A percentile compares a stretch with the other conserved stretches of the same genome.
Evolutionary conservation across 2,113 vertebrate genomes (phyloP).

Genomic region (Clinocottus analis): DNA sequence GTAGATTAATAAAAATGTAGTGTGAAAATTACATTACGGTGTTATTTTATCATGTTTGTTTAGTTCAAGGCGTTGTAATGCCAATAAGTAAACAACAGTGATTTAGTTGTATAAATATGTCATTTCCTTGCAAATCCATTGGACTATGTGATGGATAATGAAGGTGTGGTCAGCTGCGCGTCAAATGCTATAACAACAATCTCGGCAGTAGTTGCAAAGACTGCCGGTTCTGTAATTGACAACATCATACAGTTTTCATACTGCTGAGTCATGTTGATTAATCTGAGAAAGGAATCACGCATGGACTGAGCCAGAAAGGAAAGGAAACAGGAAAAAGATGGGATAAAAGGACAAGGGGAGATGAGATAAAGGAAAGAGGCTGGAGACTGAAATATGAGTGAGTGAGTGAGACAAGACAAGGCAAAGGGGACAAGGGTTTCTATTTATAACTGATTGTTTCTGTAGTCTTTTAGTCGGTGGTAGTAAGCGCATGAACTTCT

Average conservation of each 20-base stretch:
- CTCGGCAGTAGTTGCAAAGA: neutral
- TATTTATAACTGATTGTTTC: conserved; percentile 80
- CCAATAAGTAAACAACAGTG: neutral
- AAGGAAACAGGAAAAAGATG: conserved; percentile 21
- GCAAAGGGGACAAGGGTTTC: conserved; percentile 33
- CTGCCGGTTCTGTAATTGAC: neutral
- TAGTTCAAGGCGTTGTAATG: neutral
- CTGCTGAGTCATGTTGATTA: conserved; percentile 45
- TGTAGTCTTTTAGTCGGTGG: conserved; percentile 31
- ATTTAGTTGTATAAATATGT: neutral
- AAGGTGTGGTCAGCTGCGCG: conserved; percentile 29
- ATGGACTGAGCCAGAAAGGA: conserved; percentile 25
- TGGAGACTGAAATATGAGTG: conserved; percentile 18
- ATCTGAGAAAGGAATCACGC: conserved; percentile 27
- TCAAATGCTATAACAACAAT: conserved; percentile 17
- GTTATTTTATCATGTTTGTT: neutral
- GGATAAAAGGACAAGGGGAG: conserved; percentile 18
- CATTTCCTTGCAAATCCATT: conserved; percentile 39
- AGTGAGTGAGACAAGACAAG: conserved; percentile 3
- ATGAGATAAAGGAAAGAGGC: neutral
- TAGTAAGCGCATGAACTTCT: conserved; percentile 50
- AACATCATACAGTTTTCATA: conserved; percentile 34
- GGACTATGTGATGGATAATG: conserved; percentile 21
- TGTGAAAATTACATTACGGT: neutral
- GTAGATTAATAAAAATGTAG: neutral